A percentile compares a stretch with the other conserved stretches of the same genome.
These are phyloP conservation scores for Camponotus pennsylvanicus DNA, from an alignment of 1,140 invertebrate genomes.

Conservation along the genomic window DNA sequence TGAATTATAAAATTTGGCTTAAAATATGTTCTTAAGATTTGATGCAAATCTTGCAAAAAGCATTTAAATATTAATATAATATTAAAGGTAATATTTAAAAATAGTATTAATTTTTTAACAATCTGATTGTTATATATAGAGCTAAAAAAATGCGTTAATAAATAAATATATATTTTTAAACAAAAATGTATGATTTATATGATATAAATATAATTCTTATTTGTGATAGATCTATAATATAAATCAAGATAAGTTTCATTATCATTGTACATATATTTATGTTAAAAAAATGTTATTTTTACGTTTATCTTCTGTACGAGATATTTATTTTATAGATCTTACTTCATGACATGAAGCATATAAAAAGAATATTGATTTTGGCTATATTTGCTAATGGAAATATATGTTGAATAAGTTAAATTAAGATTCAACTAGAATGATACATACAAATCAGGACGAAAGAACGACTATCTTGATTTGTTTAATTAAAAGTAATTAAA, in stretches of 20 bases:
- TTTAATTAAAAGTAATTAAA: background rate
- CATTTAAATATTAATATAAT: conserved; percentile 22
- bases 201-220: conserved; percentile 13
- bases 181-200: conserved; percentile 18
- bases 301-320: background rate
- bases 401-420: background rate
- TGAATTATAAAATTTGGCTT: conserved; percentile 3
- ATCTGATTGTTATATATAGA: conserved; percentile 21
- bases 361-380: conserved; percentile 20
- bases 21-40: conserved; percentile 12
- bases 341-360: conserved; percentile 2
- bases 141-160: background rate
- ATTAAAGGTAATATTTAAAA: background rate
- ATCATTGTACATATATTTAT: background rate
- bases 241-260: conserved; percentile 41
- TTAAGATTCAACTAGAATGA: background rate
- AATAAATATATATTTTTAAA: conserved; percentile 26
- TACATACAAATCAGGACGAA: background rate
- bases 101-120: conserved; percentile 42
- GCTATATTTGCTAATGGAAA: background rate
- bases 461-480: conserved; percentile 40
- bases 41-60: conserved; percentile 14
- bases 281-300: conserved; percentile 8
- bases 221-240: background rate
- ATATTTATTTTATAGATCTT: conserved; percentile 13